Conservation (phyloP, 2,888 invertebrate species). For the Melanostoma mellinum region DNA sequence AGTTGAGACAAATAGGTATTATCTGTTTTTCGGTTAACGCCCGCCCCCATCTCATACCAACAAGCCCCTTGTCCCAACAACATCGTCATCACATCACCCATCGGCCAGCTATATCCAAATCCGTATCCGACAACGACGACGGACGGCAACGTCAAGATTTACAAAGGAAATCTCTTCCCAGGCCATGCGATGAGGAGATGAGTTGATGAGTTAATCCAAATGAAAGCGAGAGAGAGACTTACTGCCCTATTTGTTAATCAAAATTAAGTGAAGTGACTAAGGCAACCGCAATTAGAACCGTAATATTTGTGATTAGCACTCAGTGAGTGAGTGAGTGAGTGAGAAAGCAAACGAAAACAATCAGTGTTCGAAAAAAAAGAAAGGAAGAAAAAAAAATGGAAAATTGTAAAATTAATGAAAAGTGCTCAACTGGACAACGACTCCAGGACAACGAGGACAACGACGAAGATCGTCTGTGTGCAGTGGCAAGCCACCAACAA, state of each 20-base stretch:
- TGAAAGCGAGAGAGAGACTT: slow-evolving; percentile 67
- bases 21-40: slow-evolving; percentile 62
- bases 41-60: slow-evolving; percentile 50
- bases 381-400: slow-evolving; percentile 30
- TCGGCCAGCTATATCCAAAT: slow-evolving; percentile 45
- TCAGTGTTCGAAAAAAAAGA: slow-evolving; percentile 29
- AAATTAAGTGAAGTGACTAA: slow-evolving; percentile 71
- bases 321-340: background rate
- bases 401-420: slow-evolving; percentile 68
- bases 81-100: slow-evolving; percentile 76
- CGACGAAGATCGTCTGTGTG: slow-evolving; percentile 65
- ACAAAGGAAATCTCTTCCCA: slow-evolving; percentile 62
- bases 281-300: slow-evolving; percentile 58
- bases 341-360: slow-evolving; percentile 28
- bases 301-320: slow-evolving; percentile 31
- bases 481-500: slow-evolving; percentile 54
- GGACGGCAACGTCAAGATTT: slow-evolving; percentile 51
- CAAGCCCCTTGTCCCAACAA: slow-evolving; percentile 76
- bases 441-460: slow-evolving; percentile 47
- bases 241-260: slow-evolving; percentile 70
- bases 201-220: slow-evolving; percentile 70
- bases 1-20: slow-evolving; percentile 57
- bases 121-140: slow-evolving; percentile 27
- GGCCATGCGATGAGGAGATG: slow-evolving; percentile 63
- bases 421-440: slow-evolving; percentile 72